Base-by-base conservation (phyloP, 1,140 invertebrate species). In the Drosophila trapezifrons region DNA sequence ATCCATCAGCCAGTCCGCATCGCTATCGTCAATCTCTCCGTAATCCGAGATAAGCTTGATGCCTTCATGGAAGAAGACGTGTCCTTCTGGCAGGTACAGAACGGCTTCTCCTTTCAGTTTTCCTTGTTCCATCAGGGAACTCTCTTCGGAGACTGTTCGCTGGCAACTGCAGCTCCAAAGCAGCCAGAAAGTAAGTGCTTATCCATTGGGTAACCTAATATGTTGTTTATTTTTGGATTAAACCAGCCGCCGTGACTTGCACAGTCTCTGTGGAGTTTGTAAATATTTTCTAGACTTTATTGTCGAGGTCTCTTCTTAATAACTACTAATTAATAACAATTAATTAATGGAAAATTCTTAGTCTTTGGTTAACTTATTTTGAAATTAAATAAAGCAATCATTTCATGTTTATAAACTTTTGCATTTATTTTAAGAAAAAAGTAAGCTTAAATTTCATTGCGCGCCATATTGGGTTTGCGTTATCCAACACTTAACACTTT, bases 31-130 rank as follows among this genome's bases (percentile, higher is more conserved):
- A 10, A 81, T 80, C 20, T 81, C 79, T 29, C 71, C 76, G 5
- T 56, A 22, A 27, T 81, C 73, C 10, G 73, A 76, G 7, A 81
- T 59, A 35, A 69, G 63, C 37, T 73, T 80, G 10, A 81, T 80
- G 58, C 78, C 74, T 2, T 77, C 67, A 2, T 81, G 79, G n/a
- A 81, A 80, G 5, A 54, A 32, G 4, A 47, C 58, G 13, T 80
- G 70, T 5, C 54, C 78, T 27, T 80, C 73, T 1, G 78, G 78
- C 15, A 72, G 27, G 35, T 57, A 38, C 18, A 35, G 12, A 2
- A 51, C 2, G 0, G 29, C 18, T 18, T 64, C 58, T 43, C 27
- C 32, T 58, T 66, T 76, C 9, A 27, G 10, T 40, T 63, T 67
- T 12, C 20, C 22, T 27, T 45, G 62, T 20, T 45, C 62, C 62